Evolutionary conservation across 1,140 invertebrate genomes (phyloP).

Genomic region (Drosophila virilis): DNA sequence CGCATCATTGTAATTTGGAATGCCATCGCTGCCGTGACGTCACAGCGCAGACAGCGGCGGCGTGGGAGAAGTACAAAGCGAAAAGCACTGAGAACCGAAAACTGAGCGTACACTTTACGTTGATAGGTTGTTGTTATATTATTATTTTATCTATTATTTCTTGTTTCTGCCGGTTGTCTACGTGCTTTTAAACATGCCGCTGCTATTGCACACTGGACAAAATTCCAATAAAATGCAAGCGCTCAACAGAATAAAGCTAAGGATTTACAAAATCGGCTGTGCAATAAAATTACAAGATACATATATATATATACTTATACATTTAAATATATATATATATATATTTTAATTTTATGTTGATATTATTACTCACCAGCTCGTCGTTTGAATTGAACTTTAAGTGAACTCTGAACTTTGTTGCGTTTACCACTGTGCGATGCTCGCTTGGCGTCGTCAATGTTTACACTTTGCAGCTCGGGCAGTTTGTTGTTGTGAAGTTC

Average conservation of each 20-base stretch:
- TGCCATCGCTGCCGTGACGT: constrained; percentile 38
- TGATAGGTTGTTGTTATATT: constrained; percentile 11
- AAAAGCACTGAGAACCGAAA: constrained; percentile 8
- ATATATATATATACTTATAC: neutral
- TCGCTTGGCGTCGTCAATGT: constrained; percentile 46
- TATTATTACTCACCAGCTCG: too few species aligned
- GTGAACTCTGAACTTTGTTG: neutral
- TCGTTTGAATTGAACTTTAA: too few species aligned
- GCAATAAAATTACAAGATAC: neutral
- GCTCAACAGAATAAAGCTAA: neutral
- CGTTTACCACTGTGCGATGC: constrained; percentile 32
- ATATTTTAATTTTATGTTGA: too few species aligned
- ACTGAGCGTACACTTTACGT: constrained; percentile 4
- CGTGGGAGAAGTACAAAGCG: constrained; percentile 8
- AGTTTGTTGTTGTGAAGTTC: constrained; percentile 35
- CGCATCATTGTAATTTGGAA: constrained; percentile 41
- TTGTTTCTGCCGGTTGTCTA: constrained; percentile 32
- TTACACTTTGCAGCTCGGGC: constrained; percentile 53
- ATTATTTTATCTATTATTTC: constrained; percentile 11
- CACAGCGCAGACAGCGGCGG: constrained; percentile 22
- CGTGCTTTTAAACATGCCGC: constrained; percentile 38
- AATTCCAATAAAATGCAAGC: constrained; percentile 23
- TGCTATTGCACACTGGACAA: constrained; percentile 34
- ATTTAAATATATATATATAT: too few species aligned
- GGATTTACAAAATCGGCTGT: neutral